Conservation (phyloP, 2,888 invertebrate genomes). For the Caenorhabditis drosophilae region DNA sequence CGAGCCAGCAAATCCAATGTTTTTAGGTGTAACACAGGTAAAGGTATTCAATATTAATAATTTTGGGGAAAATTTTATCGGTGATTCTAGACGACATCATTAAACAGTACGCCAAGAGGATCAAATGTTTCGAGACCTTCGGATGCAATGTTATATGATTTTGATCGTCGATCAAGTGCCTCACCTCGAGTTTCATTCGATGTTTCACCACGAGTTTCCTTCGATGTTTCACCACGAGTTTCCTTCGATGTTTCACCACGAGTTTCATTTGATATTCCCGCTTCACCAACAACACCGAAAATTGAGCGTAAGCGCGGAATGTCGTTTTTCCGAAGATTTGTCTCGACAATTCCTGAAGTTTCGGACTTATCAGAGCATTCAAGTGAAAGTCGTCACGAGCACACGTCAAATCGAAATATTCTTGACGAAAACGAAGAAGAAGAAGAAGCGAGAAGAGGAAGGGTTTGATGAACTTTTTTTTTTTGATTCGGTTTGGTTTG, state of each 20-base stretch:
- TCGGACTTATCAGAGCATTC: constrained; percentile 56
- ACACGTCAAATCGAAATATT: constrained; percentile 27
- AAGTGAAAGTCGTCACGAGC: constrained; percentile 53
- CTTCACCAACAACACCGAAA: constrained; percentile 16
- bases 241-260: constrained; percentile 52
- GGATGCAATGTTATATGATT: constrained; percentile 33
- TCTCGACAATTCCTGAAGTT: constrained; percentile 50
- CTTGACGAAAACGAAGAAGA: neutral
- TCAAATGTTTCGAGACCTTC: constrained; percentile 37
- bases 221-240: constrained; percentile 50
- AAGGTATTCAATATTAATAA: constrained; percentile 12
- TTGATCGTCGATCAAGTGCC: constrained; percentile 21
- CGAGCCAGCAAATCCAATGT: constrained; percentile 11
- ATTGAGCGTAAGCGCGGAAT: constrained; percentile 26
- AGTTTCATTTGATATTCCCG: constrained; percentile 44
- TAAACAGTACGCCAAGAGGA: constrained; percentile 52
- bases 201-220: constrained; percentile 50
- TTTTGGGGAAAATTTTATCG: neutral
- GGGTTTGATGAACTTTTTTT: too few relatives aligned
- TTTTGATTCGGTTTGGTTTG: too few relatives aligned
- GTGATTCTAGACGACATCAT: constrained; percentile 55
- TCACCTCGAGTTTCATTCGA: constrained; percentile 55
- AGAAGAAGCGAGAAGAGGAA: too few relatives aligned
- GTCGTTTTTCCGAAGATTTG: constrained; percentile 17
- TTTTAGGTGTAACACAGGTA: constrained; percentile 37